Conservation (phyloP, 2,113 vertebrate genomes). For the Caranx ignobilis region DNA sequence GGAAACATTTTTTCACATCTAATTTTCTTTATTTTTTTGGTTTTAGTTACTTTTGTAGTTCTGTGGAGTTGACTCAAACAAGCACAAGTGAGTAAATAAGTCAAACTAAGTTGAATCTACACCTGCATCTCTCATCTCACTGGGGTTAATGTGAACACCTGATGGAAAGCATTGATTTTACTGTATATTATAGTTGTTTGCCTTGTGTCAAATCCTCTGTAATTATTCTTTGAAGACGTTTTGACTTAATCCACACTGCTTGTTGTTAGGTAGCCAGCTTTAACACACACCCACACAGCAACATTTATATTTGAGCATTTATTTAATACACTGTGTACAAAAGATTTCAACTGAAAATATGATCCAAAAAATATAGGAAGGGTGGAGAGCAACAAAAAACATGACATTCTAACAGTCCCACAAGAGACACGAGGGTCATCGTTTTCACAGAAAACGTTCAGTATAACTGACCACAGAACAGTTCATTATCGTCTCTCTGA, state of each 20-base stretch:
- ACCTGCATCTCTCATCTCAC: too few relatives aligned
- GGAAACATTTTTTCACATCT: too few relatives aligned
- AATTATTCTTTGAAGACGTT: neutral
- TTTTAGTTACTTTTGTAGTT: too few relatives aligned
- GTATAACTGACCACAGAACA: slow-evolving; percentile 62
- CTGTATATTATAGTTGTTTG: neutral
- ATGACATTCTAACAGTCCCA: slow-evolving; percentile 80
- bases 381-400: slow-evolving; percentile 49
- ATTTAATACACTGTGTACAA: slow-evolving; percentile 76
- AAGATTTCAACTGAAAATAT: slow-evolving; percentile 71
- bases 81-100: too few relatives aligned
- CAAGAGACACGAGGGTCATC: slow-evolving; percentile 81
- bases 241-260: neutral
- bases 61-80: too few relatives aligned
- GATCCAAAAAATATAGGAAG: slow-evolving; percentile 54
- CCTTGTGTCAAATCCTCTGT: neutral
- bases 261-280: neutral
- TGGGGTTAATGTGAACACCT: too few relatives aligned
- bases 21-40: too few relatives aligned
- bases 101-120: too few relatives aligned
- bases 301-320: slow-evolving; percentile 66
- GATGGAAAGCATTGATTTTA: too few relatives aligned
- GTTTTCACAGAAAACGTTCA: slow-evolving; percentile 89
- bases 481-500: slow-evolving; percentile 44
- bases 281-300: neutral